A percentile compares a stretch with the other conserved stretches of the same genome.
Evolutionary conservation across 2,888 invertebrate species (phyloP).

Genomic region (Athetis lepigone): DNA sequence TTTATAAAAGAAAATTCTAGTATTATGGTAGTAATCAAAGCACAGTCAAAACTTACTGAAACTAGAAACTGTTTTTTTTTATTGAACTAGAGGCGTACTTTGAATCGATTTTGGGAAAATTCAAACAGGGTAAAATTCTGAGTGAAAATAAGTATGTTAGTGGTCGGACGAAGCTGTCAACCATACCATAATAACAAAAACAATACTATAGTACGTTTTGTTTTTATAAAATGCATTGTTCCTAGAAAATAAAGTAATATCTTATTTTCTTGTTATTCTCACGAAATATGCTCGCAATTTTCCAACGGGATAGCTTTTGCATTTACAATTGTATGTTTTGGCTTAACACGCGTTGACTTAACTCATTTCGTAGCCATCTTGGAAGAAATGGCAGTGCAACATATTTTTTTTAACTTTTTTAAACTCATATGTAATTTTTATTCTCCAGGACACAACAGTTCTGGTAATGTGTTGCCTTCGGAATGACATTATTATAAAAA

Average conservation of each 20-base stretch:
- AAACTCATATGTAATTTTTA: background rate
- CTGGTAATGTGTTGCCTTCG: too few species aligned
- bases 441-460: background rate
- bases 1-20: too few species aligned
- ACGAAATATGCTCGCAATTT: slow-evolving; percentile 26
- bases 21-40: too few species aligned
- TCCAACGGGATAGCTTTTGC: slow-evolving; percentile 18
- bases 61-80: too few species aligned
- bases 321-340: slow-evolving; percentile 26
- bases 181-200: too few species aligned
- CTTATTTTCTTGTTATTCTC: slow-evolving; percentile 23
- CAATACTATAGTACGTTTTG: slow-evolving; percentile 3
- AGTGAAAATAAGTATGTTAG: too few species aligned
- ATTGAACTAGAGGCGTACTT: too few species aligned
- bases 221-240: slow-evolving; percentile 7
- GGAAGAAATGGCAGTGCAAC: background rate
- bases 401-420: background rate
- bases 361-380: slow-evolving; percentile 3
- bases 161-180: too few species aligned
- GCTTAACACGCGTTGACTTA: slow-evolving; percentile 13
- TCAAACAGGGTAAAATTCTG: too few species aligned
- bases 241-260: slow-evolving; percentile 15
- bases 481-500: too few species aligned
- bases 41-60: too few species aligned
- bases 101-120: too few species aligned